Conservation (phyloP, 2,888 invertebrate species). For the Biston betularia region DNA sequence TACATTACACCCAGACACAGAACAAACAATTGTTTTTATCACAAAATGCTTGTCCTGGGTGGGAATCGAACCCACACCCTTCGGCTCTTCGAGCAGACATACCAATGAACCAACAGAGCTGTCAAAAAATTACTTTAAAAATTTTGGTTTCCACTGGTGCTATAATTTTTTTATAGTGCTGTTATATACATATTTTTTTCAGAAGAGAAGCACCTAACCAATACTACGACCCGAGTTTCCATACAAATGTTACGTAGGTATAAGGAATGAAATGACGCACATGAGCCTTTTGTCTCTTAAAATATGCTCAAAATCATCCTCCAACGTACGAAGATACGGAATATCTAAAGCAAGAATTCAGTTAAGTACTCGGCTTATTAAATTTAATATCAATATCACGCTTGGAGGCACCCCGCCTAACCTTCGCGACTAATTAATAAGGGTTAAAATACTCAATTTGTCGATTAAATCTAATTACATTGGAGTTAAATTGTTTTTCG, state of each 20-base stretch:
- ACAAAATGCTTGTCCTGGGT: no score
- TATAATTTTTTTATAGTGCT: no score
- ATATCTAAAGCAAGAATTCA: slow-evolving; percentile 40
- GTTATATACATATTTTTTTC: no score
- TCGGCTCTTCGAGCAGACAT: no score
- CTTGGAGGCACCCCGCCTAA: slow-evolving; percentile 55
- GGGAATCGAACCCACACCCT: no score
- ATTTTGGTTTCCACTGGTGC: no score
- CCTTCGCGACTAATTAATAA: slow-evolving; percentile 62
- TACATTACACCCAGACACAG: no score
- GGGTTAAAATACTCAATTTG: slow-evolving; percentile 61
- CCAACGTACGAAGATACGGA: slow-evolving; percentile 20
- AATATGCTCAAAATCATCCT: slow-evolving; percentile 10
- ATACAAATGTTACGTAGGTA: neutral
- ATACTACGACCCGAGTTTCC: neutral
- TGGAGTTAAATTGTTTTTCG: slow-evolving; percentile 37
- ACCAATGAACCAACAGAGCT: no score
- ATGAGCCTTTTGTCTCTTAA: neutral
- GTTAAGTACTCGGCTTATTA: slow-evolving; percentile 58
- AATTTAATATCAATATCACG: slow-evolving; percentile 82
- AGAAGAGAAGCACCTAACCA: no score
- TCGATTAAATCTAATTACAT: slow-evolving; percentile 51
- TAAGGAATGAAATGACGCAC: slow-evolving; percentile 4
- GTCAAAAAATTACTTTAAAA: no score
- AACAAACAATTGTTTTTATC: no score